Evolutionary conservation across 2,113 vertebrate genomes (phyloP), one percentile per base, ranked within the genome.

Genomic region (Shinisaurus crocodilurus): DNA sequence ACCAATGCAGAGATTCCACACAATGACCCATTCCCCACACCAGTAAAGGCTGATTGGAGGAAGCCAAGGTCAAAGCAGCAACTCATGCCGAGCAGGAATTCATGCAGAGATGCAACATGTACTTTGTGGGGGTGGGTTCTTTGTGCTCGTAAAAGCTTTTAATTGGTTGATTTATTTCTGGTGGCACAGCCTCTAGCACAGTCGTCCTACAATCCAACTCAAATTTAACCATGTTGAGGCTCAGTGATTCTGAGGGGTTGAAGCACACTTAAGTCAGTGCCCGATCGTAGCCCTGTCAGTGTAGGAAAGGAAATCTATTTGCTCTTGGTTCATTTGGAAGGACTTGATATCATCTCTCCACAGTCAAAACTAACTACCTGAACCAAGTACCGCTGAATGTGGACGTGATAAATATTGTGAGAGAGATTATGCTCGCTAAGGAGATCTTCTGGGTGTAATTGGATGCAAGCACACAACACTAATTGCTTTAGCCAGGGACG

Each of bases 401-500:
- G 88, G 50, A 69, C 79, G 69, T 91, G 94, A 96, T 89, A 94
- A 83, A 95, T 89, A 75, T 72, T 2, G 0, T 82, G 77, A 89
- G 65, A 93, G 91, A 37, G 63, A 93, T 80, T 91, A 89, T 8
- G 84, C 0, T 16, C 29, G 79, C 79, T 90, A 75, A 93, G 85
- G 84, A 88, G 75, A 92, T 90, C 77, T 92, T 91, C 70, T 34
- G 27, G 70, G 67, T 87, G 43, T 82, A 92, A 90, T 72, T 87
- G 57, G 92, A 93, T 85, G 82, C 63, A 88, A 95, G n/a, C n/a
- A 90, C 82, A 67, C 6, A n/a, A 85, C 7, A 20, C 87, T 94
- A 92, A 93, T 94, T 90, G 91, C 90, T 93, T 88, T 87, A 95
- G 83, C 70, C 94, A 90, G 76, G 65, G 20, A 27, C 92, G 81